These are phyloP conservation scores for Leucosticte australis DNA, from an alignment of 2,113 vertebrate species.

Conservation along the genomic window DNA sequence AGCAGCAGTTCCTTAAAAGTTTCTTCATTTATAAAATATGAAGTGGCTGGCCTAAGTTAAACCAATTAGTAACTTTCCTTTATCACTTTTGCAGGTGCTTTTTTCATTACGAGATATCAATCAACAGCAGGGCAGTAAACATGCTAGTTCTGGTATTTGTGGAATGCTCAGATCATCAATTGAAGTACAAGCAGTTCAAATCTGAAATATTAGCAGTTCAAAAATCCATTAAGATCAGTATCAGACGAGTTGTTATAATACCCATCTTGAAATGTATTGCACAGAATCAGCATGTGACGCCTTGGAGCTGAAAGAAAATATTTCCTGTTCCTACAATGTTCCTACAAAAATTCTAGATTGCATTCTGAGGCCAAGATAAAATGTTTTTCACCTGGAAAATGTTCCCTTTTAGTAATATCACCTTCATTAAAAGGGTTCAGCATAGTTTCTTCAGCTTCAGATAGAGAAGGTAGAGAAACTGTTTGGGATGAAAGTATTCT, in stretches of 20 bases:
- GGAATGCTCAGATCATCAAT: conserved; percentile 56
- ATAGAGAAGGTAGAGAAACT: not conserved
- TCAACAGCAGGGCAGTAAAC: conserved; percentile 63
- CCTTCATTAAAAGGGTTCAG: not conserved
- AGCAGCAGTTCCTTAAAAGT: conserved; percentile 56
- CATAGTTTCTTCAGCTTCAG: not conserved
- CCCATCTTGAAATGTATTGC: not conserved
- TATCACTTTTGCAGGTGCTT: conserved; percentile 63
- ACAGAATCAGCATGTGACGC: not conserved
- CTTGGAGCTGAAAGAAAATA: conserved; percentile 30
- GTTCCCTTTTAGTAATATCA: not conserved
- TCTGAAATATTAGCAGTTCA: conserved; percentile 65
- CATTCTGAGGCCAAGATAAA: not conserved
- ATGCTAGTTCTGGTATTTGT: conserved; percentile 49
- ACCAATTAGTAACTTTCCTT: conserved; percentile 64
- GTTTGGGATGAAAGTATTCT: not conserved
- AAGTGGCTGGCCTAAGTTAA: conserved; percentile 65
- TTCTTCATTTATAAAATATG: conserved; percentile 58
- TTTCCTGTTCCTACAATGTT: conserved; percentile 15
- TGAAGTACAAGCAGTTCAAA: conserved; percentile 52
- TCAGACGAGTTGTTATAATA: conserved; percentile 22
- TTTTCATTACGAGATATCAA: conserved; percentile 62
- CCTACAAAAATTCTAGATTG: not conserved
- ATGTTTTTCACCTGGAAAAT: not conserved
- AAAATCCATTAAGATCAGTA: conserved; percentile 60